Percentiles rank a stretch among this genome's conserved stretches.
Conservation (phyloP, 2,113 vertebrate genomes). For the human region GRCh38 chr1:164835001-164835500, state of each 20-base stretch:
- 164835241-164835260: background rate
- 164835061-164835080: conserved; percentile 19
- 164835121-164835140: conserved; percentile 50
- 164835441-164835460: background rate
- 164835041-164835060: background rate
- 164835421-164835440: background rate
- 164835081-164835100: conserved; percentile 53
- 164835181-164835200: background rate
- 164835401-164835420: background rate
- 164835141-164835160: background rate
- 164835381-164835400: background rate
- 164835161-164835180: background rate
- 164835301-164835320: background rate
- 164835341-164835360: background rate
- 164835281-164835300: background rate
- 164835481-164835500: background rate
- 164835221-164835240: background rate
- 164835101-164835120: conserved; percentile 51
- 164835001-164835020: background rate
- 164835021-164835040: background rate
- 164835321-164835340: conserved; percentile 11
- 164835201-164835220: background rate
- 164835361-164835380: background rate
- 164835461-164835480: background rate
- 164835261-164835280: background rate